Evolutionary conservation across 2,888 invertebrate genomes (phyloP).

Genomic region (Ichneumoninae sp.): DNA sequence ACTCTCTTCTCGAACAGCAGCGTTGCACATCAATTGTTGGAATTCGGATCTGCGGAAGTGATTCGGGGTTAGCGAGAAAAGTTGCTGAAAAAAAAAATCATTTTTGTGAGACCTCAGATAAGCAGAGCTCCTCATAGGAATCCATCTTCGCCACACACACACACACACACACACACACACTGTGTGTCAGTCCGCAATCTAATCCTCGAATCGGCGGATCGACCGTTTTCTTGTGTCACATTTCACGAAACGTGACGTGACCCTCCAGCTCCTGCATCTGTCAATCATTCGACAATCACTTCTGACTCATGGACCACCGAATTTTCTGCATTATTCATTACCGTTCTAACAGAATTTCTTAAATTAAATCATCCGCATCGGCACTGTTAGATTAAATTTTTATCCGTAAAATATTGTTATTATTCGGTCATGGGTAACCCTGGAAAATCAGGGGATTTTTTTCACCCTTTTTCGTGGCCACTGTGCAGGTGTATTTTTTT

Average conservation of each 20-base stretch:
- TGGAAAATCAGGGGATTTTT: not conserved
- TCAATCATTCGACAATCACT: slow-evolving; percentile 18
- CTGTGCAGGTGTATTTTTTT: too few relatives aligned
- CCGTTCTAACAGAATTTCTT: not conserved
- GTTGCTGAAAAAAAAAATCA: slow-evolving; percentile 27
- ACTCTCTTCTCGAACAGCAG: slow-evolving; percentile 27
- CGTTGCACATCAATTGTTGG: slow-evolving; percentile 71
- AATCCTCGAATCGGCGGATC: slow-evolving; percentile 5
- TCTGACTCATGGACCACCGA: not conserved
- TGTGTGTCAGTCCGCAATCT: slow-evolving; percentile 13
- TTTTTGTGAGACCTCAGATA: slow-evolving; percentile 6
- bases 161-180: not conserved
- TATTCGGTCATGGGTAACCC: not conserved
- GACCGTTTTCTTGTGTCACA: slow-evolving; percentile 5
- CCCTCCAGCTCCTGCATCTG: not conserved
- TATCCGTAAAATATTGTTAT: not conserved
- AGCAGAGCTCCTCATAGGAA: not conserved
- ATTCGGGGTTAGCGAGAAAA: slow-evolving; percentile 61
- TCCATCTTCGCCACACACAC: not conserved
- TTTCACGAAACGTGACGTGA: slow-evolving; percentile 14
- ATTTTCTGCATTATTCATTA: not conserved
- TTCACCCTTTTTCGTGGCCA: not conserved
- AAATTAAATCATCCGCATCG: not conserved
- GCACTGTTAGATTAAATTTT: not conserved
- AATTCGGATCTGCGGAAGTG: slow-evolving; percentile 75